These are phyloP conservation scores for Serranus cabrilla DNA, from an alignment of 2,797 vertebrate species.

Conservation along the genomic window DNA sequence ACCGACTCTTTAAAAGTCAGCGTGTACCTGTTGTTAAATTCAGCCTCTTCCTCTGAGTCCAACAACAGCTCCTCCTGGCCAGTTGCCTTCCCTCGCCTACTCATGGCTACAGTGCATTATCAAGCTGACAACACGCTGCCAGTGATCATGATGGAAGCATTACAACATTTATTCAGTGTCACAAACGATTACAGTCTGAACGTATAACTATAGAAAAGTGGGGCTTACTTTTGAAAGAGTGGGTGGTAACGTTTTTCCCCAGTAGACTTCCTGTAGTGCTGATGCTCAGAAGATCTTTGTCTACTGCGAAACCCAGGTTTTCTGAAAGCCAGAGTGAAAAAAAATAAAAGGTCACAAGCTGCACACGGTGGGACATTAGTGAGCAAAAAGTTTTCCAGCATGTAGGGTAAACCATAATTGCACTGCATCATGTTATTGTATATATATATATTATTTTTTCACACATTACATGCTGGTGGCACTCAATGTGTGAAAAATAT, in stretches of 20 bases:
- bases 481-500: no score
- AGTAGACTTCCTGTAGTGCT: neutral
- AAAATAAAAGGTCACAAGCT: no score
- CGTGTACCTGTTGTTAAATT: neutral
- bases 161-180: slow-evolving; percentile 1
- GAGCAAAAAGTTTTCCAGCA: no score
- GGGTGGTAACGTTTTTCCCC: neutral
- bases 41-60: neutral
- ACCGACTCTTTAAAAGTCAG: neutral
- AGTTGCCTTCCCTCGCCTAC: neutral
- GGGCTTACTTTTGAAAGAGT: neutral
- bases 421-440: no score
- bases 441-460: no score
- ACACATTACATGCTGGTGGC: no score
- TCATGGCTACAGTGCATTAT: neutral
- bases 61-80: slow-evolving; percentile 1
- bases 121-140: neutral
- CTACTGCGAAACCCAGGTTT: neutral
- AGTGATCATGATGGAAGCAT: slow-evolving; percentile 14
- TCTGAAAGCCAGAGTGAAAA: no score
- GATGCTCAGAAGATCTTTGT: neutral
- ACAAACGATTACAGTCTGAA: neutral
- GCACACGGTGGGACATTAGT: no score
- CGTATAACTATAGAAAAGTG: neutral
- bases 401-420: no score